Evolutionary conservation across 1,140 invertebrate genomes (phyloP).

Genomic region (Cardiocondyla obscurior): DNA sequence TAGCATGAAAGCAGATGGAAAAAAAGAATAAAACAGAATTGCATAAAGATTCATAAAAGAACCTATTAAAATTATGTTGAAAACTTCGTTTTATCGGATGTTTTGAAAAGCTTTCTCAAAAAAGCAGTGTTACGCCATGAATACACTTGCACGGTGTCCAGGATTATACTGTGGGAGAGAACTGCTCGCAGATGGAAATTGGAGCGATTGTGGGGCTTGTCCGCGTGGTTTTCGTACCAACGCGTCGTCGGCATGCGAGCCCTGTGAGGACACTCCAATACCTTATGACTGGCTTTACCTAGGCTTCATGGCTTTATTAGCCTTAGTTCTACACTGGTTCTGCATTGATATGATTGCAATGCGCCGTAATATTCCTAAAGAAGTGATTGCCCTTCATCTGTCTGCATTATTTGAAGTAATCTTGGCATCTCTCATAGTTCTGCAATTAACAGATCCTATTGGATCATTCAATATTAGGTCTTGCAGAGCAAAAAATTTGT

Average conservation of each 20-base stretch:
- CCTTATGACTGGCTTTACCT: constrained; percentile 98
- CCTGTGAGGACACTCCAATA: constrained; percentile 89
- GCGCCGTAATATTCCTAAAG: constrained; percentile 89
- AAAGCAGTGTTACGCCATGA: constrained; percentile 50
- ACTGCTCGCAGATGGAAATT: constrained; percentile 86
- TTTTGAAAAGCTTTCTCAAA: not conserved
- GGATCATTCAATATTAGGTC: constrained; percentile 90
- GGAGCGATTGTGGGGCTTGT: constrained; percentile 93
- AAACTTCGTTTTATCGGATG: not conserved
- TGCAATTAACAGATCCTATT: constrained; percentile 91
- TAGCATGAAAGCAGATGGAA: not conserved
- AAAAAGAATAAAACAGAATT: not conserved
- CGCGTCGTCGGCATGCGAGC: constrained; percentile 88
- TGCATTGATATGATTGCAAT: constrained; percentile 94
- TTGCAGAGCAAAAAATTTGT: constrained; percentile 90
- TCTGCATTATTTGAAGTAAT: constrained; percentile 93
- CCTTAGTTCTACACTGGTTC: constrained; percentile 94
- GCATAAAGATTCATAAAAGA: not conserved
- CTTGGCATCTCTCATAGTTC: constrained; percentile 89
- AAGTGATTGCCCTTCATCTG: constrained; percentile 89
- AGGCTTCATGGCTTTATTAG: constrained; percentile 95
- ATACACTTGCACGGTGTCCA: constrained; percentile 86
- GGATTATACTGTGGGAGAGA: constrained; percentile 94
- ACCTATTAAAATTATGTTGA: not conserved
- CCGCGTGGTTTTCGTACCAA: constrained; percentile 91